Base-by-base conservation (phyloP, 1,140 invertebrate species). In the Mycetomoellerius zeteki region DNA sequence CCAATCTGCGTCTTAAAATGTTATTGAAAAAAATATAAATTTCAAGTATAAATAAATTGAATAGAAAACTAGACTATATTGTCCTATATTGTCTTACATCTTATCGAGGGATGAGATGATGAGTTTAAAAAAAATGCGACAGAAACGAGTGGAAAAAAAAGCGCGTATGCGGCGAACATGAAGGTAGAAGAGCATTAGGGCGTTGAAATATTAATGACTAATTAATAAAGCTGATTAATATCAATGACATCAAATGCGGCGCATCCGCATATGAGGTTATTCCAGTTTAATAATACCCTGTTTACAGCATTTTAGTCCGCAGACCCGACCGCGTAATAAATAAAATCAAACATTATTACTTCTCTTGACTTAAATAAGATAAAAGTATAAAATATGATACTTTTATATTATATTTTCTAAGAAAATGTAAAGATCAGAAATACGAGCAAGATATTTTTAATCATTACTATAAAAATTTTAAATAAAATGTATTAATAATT, bases 221-320 rank as follows among this genome's bases (percentile, higher is more conserved):
- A 84, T 84, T 84, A 84, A 84, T 84, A 84, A n/a, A 56, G 67
- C 80, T 73, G 67, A 84, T 84, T 84, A 84, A 84, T 84, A 84
- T 60, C 67, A 84, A 73, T 62, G 80, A 84, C 67, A 73, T 47
- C 67, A 58, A 58, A 58, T 58, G 67, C 33, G 21, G 37, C 37
- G 69, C 67, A 84, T 73, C 69, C 67, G 65, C 65, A 69, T 16
- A 69, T 0, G 65, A 24, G 21, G 24, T 72, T 82, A 72, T 82
- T 73, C 37, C 67, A 33, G 27, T 50, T 58, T 62, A 60, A 84
- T 84, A 73, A 73, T 62, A 84, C 6, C 37, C 54, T 56, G 69
- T 47, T 58, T 82, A 67, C 27, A 37, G 43, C n/a, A 27, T 47
- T 72, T 72, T 30, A 30, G 24, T 30, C 67, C 21, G 3, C 78